Conservation (phyloP, 2,797 vertebrate genomes). For the Anomalospiza imberbis region DNA sequence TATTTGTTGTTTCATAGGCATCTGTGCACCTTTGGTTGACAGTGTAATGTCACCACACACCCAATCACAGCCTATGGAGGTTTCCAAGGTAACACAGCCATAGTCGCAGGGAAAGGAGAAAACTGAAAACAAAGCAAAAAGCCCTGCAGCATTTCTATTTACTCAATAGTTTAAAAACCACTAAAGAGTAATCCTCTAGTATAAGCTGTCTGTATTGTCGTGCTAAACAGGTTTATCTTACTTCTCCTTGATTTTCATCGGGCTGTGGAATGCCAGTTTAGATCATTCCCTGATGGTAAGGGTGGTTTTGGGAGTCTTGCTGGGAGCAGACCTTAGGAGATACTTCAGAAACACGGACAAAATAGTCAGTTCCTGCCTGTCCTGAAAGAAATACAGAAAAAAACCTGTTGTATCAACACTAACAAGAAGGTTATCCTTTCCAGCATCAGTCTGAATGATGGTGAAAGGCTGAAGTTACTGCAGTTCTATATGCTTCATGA, state of each 20-base stretch:
- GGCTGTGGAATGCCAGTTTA: not conserved
- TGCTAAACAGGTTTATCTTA: constrained; percentile 5
- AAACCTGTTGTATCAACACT: not conserved
- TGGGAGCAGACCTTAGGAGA: not conserved
- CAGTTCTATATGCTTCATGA: not conserved
- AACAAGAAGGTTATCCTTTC: not conserved
- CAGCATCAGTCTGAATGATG: not conserved
- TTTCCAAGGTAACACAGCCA: constrained; percentile 73
- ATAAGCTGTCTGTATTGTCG: constrained; percentile 22
- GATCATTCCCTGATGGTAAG: not conserved
- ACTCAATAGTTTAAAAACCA: constrained; percentile 58
- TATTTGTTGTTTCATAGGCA: constrained; percentile 16
- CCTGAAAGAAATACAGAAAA: not conserved
- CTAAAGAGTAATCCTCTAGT: constrained; percentile 48
- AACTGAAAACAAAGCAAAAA: constrained; percentile 42
- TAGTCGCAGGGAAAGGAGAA: not conserved
- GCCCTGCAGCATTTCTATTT: constrained; percentile 58
- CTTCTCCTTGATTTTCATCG: not conserved
- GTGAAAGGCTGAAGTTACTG: not conserved
- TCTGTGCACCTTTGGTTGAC: constrained; percentile 46
- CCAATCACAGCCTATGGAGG: constrained; percentile 51
- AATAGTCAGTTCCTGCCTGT: not conserved
- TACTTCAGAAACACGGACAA: not conserved
- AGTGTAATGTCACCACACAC: constrained; percentile 16
- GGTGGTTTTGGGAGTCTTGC: not conserved